Percentiles rank a stretch among this genome's conserved stretches.
Evolutionary conservation across 2,113 vertebrate genomes (phyloP).

Genomic region (Spheniscus mendiculus): DNA sequence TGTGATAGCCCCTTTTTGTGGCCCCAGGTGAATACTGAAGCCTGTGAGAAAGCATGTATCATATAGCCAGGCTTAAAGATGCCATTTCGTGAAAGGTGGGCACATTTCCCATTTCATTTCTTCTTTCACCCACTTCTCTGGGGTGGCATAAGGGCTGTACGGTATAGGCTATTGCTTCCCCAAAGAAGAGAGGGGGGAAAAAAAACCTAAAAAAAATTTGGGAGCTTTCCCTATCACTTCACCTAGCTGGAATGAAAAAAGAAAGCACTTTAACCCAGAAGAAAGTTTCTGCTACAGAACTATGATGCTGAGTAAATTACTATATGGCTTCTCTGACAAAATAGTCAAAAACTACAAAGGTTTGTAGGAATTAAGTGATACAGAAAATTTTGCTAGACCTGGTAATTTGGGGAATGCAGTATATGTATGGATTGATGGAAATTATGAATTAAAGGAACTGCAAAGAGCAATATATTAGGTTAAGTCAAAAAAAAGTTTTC

Average conservation of each 20-base stretch:
- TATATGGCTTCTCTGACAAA: background rate
- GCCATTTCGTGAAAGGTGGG: background rate
- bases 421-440: background rate
- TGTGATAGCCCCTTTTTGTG: background rate
- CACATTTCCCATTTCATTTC: background rate
- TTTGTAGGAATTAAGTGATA: background rate
- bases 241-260: background rate
- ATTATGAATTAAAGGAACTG: background rate
- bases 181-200: accelerated
- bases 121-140: background rate
- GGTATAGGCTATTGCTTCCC: background rate
- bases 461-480: background rate
- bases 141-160: background rate
- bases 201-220: background rate
- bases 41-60: background rate
- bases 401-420: background rate
- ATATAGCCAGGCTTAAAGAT: background rate
- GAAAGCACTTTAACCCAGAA: background rate
- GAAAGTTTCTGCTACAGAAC: background rate
- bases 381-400: background rate
- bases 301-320: background rate
- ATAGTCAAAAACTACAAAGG: background rate
- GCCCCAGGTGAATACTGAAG: background rate
- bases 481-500: background rate
- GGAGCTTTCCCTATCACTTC: background rate